Base-by-base conservation (phyloP, 2,113 vertebrate genomes). In the Saccopteryx bilineata region DNA sequence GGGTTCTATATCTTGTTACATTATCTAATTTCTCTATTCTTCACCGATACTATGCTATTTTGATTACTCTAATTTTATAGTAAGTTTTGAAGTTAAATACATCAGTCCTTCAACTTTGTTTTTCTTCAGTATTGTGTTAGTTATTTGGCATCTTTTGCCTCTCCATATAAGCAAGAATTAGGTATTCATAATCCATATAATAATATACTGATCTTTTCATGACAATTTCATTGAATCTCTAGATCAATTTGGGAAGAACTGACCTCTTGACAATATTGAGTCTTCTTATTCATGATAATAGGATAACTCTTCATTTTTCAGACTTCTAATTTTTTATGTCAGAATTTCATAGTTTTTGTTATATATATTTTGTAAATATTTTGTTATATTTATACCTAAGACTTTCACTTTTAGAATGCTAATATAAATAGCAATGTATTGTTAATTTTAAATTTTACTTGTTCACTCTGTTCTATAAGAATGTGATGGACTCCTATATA, bases 361-460 rank as follows among this genome's bases (percentile, higher is more conserved):
- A 61, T 71, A 54, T 60, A 65, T 39, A 18, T 63, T 3, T 75
- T 46, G 7, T 26, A 50, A 7, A 58, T 65, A 52, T 80, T 85
- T 39, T 39, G 39, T 39, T 39, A 68, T 39, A 39, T 39, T 39
- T 39, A 39, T 39, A 39, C 39, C 39, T 39, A 39, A 39, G 39
- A 39, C 39, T 39, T 39, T 39, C 39, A 39, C 39, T 39, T 39
- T 39, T 39, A 39, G 39, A 39, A 3, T 39, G 39, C 39, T 39
- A 39, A 39, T 39, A 39, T 39, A 39, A 39, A 39, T 39, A 39
- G 39, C 3, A 39, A 39, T 9, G 6, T 17, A 4, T 61, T 93
- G 81, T 81, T 46, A 46, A 46, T 82, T 86, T 91, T 18, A 82
- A 74, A 91, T 69, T 90, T 23, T 12, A 76, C 3, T 82, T 91